Evolutionary conservation across 1,140 invertebrate species (phyloP).

Genomic region (Zaprionus africanus): DNA sequence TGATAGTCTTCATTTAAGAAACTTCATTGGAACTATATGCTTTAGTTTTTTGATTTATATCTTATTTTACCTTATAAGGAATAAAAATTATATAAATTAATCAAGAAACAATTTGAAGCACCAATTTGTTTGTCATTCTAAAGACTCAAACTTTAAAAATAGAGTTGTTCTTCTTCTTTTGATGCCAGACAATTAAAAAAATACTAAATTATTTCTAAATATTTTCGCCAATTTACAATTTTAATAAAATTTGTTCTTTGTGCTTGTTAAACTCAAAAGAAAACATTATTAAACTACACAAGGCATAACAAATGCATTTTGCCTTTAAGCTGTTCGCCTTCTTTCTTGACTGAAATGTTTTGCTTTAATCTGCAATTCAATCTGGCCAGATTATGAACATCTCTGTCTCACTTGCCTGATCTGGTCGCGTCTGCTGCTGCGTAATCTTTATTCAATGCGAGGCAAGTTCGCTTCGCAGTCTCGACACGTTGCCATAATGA

Average conservation of each 20-base stretch:
- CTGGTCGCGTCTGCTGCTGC: not conserved
- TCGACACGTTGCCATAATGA: constrained; percentile 61
- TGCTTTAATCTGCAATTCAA: not conserved
- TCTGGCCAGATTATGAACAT: not conserved
- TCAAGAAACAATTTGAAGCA: too few species aligned
- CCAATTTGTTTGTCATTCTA: too few species aligned
- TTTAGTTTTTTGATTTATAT: too few species aligned
- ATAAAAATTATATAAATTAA: too few species aligned
- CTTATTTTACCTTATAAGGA: too few species aligned
- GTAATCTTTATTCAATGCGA: constrained; percentile 9
- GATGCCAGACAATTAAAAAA: not conserved
- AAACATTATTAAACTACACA: not conserved
- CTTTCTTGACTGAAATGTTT: not conserved
- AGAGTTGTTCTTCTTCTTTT: not conserved
- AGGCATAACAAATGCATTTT: not conserved
- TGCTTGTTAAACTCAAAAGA: not conserved
- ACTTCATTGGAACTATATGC: too few species aligned
- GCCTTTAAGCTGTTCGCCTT: not conserved
- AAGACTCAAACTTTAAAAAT: not conserved
- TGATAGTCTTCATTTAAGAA: too few species aligned
- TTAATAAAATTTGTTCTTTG: not conserved
- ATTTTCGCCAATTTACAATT: not conserved
- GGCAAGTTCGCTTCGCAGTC: constrained; percentile 16
- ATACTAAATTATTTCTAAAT: not conserved
- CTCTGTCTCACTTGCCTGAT: not conserved